phyloP scores from a whole-genome alignment of 2,797 vertebrate species.

The Acanthurus tractus region DNA sequence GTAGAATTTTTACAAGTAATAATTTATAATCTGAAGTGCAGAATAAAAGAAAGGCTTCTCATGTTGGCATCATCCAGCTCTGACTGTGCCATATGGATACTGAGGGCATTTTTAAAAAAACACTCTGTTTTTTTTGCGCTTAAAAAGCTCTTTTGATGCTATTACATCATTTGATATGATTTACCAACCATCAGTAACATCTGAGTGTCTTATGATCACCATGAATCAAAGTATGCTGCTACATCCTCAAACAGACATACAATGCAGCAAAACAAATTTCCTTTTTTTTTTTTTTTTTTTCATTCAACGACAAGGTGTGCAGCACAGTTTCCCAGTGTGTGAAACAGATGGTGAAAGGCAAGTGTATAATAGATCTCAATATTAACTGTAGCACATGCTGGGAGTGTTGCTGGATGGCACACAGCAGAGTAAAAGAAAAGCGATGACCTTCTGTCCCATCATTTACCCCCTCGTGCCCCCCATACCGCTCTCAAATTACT shows the following conservation, averaged over 20 bases:
- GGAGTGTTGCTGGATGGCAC: slow-evolving; percentile 85
- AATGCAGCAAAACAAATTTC: slow-evolving; percentile 27
- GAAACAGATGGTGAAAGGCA: slow-evolving; percentile 86
- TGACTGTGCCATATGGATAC: slow-evolving; percentile 26
- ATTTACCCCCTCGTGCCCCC: slow-evolving; percentile 87
- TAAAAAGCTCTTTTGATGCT: slow-evolving; percentile 50
- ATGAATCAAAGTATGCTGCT: slow-evolving; percentile 56
- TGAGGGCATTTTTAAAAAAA: slow-evolving; percentile 12
- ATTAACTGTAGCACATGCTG: slow-evolving; percentile 87
- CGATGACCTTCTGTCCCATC: slow-evolving; percentile 89
- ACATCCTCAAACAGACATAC: slow-evolving; percentile 44
- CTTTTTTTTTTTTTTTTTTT: slow-evolving; percentile 31
- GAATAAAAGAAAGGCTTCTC: slow-evolving; percentile 1
- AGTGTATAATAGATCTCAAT: slow-evolving; percentile 88
- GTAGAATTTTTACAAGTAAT: background rate
- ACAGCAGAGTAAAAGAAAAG: slow-evolving; percentile 84
- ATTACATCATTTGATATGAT: slow-evolving; percentile 60
- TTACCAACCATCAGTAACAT: slow-evolving; percentile 52
- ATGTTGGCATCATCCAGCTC: slow-evolving; percentile 25
- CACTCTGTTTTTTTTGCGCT: slow-evolving; percentile 25
- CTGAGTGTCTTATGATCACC: slow-evolving; percentile 49
- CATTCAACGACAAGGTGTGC: slow-evolving; percentile 67
- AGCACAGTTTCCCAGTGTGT: slow-evolving; percentile 74
- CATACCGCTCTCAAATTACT: slow-evolving; percentile 87
- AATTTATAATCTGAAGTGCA: slow-evolving; percentile 17